These are phyloP conservation scores for Trinorchestia longiramus DNA, from an alignment of 1,140 invertebrate genomes.

Conservation along the genomic window DNA sequence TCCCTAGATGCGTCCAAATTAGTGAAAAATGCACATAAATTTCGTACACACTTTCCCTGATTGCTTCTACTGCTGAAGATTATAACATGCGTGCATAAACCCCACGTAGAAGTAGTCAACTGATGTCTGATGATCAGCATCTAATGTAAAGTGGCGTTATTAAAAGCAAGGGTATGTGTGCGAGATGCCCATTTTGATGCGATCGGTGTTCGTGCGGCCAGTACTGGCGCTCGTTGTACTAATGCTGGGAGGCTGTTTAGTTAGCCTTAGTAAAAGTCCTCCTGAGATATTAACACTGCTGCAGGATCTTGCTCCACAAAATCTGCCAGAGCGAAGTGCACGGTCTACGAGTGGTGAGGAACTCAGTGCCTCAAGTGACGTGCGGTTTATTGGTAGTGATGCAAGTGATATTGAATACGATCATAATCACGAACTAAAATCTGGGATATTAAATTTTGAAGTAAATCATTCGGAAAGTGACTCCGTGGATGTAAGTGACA, in stretches of 20 bases:
- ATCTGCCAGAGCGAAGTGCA: background rate
- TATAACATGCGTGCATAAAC: background rate
- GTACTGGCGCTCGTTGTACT: constrained; percentile 10
- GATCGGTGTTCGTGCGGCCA: constrained; percentile 30
- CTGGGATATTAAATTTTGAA: constrained; percentile 21
- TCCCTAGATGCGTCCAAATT: background rate
- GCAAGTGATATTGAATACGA: constrained; percentile 9
- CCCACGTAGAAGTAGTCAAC: background rate
- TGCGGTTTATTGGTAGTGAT: background rate
- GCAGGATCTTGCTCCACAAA: background rate
- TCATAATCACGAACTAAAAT: background rate
- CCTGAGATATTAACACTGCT: constrained; percentile 25
- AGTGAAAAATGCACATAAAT: background rate
- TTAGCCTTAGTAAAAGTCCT: constrained; percentile 32
- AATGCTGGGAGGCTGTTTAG: constrained; percentile 21
- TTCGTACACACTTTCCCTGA: background rate
- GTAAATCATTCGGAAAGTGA: background rate
- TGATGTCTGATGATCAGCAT: constrained; percentile 44
- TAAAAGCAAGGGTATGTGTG: constrained; percentile 39
- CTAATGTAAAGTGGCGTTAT: constrained; percentile 17
- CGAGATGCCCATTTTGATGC: constrained; percentile 49
- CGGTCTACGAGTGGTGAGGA: background rate
- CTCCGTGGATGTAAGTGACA: background rate
- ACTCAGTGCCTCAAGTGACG: constrained; percentile 2
- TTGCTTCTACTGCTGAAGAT: background rate